Evolutionary conservation across 2,797 vertebrate species (phyloP), one percentile per base, ranked within the genome.

Genomic region (Aplochiton taeniatus): DNA sequence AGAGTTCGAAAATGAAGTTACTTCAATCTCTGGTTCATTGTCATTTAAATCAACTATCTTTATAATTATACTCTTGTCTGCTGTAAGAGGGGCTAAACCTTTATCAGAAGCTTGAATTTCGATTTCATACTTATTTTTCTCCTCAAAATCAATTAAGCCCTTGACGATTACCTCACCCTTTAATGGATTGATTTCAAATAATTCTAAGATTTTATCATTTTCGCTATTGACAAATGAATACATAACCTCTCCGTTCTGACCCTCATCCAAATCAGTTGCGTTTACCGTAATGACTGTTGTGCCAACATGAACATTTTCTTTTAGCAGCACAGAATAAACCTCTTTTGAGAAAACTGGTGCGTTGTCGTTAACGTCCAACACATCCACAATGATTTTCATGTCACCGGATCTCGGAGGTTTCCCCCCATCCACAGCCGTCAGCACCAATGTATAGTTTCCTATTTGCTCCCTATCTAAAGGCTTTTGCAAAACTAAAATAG

Each of bases 291-390:
- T 18, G 0, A 83, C 65, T 42, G 76, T 58, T 47, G 82, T 88
- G 4, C 79, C 87, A 63, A 42, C 12, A 0, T 75, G 70, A 10
- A 79, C 79, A 31, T 85, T 90, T 85, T 84, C 87, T n/a, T 63
- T 73, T 3, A 88, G 44, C 41, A 72, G 70, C 1, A 60, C 66
- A n/a, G 85, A 74, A 65, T 85, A 85, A 0, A 46, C 0, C 0
- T 82, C 87, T 58, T 78, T 74, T 0, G 45, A 65, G 52, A 85
- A 84, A 46, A 83, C 60, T 0, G 85, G 83, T 11, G 78, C 73
- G 48, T 91, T 92, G 41, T 92, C 91, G 68, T 91, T 91, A 14
- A 88, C 7, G 63, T 92, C 89, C n/a, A 88, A 56, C 2, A 91
- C 80, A 60, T 77, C 75, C 7, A 91, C 72, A 61, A 50, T 72